Conservation (phyloP, 2,113 vertebrate species). For the Climacteris rufus region DNA sequence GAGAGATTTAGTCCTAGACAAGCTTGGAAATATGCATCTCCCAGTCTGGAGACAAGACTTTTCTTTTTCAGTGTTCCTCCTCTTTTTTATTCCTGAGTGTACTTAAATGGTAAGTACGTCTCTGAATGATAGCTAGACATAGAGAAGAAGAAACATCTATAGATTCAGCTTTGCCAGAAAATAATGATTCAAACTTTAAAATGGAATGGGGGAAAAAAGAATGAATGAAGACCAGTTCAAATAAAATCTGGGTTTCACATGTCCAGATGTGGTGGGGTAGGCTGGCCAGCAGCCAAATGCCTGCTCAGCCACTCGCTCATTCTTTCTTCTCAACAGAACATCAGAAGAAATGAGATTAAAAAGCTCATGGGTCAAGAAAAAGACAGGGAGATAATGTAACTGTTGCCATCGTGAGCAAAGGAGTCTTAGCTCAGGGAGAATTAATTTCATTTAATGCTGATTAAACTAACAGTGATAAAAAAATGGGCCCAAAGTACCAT, state of each 20-base stretch:
- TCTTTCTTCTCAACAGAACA: background rate
- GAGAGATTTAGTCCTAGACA: background rate
- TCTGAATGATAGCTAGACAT: background rate
- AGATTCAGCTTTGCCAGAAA: background rate
- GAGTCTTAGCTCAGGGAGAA: background rate
- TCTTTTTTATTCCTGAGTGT: background rate
- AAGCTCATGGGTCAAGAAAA: background rate
- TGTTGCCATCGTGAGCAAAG: background rate
- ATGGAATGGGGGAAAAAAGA: background rate
- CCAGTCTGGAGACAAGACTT: background rate
- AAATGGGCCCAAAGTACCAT: background rate
- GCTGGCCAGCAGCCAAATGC: background rate
- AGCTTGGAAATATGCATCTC: background rate
- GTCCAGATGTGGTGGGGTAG: background rate
- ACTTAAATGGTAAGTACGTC: background rate
- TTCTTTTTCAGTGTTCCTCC: background rate
- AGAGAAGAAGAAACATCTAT: background rate
- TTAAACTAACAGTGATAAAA: background rate
- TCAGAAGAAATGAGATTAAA: background rate
- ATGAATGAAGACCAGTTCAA: background rate
- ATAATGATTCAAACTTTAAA: background rate
- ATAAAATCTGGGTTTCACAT: background rate
- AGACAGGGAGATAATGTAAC: background rate
- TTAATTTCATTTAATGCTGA: background rate
- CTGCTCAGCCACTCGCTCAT: accelerated